Evolutionary conservation across 2,888 invertebrate genomes (phyloP).

Genomic region (Lottia gigantea): DNA sequence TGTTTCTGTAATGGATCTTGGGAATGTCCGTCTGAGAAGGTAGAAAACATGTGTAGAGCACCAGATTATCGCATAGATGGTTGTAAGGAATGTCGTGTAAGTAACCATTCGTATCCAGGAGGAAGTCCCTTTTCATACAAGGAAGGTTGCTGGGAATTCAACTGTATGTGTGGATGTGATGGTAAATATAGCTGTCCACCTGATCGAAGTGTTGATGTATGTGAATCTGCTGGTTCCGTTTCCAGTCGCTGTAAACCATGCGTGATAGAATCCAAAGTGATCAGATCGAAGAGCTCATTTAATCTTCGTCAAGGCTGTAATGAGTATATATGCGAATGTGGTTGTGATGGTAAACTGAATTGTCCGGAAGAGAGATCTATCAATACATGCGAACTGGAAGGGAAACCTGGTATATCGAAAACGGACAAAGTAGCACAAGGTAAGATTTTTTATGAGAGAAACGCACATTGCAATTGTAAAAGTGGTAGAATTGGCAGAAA

Average conservation of each 20-base stretch:
- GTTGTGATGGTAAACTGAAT: conserved; percentile 47
- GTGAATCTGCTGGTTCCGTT: conserved; percentile 24
- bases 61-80: conserved; percentile 23
- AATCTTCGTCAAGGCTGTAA: conserved; percentile 37
- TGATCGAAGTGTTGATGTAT: conserved; percentile 30
- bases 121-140: conserved; percentile 35
- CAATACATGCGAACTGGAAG: conserved; percentile 35
- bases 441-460: not conserved
- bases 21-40: conserved; percentile 38
- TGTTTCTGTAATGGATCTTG: conserved; percentile 49
- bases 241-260: conserved; percentile 33
- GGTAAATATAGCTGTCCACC: conserved; percentile 49
- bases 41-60: conserved; percentile 21
- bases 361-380: conserved; percentile 41
- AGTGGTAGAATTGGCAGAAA: too few species aligned
- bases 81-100: conserved; percentile 27
- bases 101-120: conserved; percentile 27
- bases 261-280: conserved; percentile 31
- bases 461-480: too few species aligned
- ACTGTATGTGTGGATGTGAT: conserved; percentile 52
- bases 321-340: conserved; percentile 44
- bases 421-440: not conserved
- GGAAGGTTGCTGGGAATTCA: conserved; percentile 45
- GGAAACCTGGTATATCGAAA: not conserved
- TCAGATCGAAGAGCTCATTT: conserved; percentile 31